Evolutionary conservation across 2,113 vertebrate species (phyloP), one percentile per base, ranked within the genome.

Genomic region (Dolichallabes microphthalmus): DNA sequence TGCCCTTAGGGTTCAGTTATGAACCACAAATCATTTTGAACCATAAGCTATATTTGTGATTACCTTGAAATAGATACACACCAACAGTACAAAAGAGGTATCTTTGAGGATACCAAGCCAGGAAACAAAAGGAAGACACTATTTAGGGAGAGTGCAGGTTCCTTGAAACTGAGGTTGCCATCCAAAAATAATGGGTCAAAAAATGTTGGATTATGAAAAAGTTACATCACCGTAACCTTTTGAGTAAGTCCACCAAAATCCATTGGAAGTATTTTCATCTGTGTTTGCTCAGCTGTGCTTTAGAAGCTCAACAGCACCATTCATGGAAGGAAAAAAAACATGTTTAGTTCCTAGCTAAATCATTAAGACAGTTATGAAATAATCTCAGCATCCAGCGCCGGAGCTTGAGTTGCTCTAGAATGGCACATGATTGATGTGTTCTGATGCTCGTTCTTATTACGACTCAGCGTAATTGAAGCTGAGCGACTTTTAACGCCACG

Each of bases 341-440:
- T 35, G 63, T 85, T 85, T 61, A 45, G 63, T 20, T n/a, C 77
- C 45, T 52, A 80, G 77, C 66, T 66, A 57, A 80, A 80, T 80
- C 55, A 73, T 73, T 68, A 74, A 85, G 77, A 85, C 32, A 80
- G 77, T 74, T 73, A 85, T 73, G 35, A 85, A 80, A 52, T 80
- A 61, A 73, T 85, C 84, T 45, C 50, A 52, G 66, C 15, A 66
- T 61, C 76, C n/a, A 35, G 53, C 15, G 0, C 32, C 52, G 66
- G 35, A 80, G 77, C 52, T 71, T 71, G 63, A 45, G 52, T 61
- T 60, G n/a, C 50, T 66, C 27, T 58, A 60, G 68, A 73, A 80
- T 32, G 66, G 57, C 84, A 80, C 63, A 27, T 61, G 55, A 80
- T 74, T 73, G 84, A 85, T 76, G 39, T 61, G 55, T 73, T 80